Base-by-base conservation (phyloP, 1,140 invertebrate genomes). In the Zaprionus camerounensis region DNA sequence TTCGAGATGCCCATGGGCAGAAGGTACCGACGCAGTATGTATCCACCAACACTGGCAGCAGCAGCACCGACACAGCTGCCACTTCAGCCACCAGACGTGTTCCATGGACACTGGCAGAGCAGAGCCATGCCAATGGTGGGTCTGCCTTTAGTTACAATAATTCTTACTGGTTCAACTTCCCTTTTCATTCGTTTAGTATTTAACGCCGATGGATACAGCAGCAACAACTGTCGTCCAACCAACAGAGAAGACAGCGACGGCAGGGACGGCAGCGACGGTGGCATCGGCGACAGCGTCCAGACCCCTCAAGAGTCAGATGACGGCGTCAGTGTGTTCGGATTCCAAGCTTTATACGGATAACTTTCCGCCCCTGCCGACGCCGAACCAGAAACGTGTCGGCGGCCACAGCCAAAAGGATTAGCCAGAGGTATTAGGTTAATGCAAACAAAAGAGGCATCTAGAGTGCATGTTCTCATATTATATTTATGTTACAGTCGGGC, bases 291-390 rank as follows among this genome's bases (percentile, higher is more conserved):
- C 65, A 20, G 6, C 24, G 20, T 24, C 46, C 22, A 51, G 20
- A 12, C 57, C 56, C 3, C 38, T 26, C 5, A 49, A 36, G 49
- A 15, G 17, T 64, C 59, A 71, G 20, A n/a, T 71, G 53, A 62
- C 55, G 68, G 61, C 59, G 44, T 26, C 61, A 36, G 20, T 61
- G 15, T 44, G 36, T 36, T 20, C 17, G 26, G 69, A 61, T 28
- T 51, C 53, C 11, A 72, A 64, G 11, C 41, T 61, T 11, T 76
- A 80, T 44, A 68, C 41, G 15, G 46, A 49, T 20, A 68, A 80
- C 28, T 80, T 80, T 73, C 78, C 78, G 11, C 78, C 78, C 3
- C 24, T 80, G 11, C 78, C 78, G 24, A 61, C 36, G 9, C 78
- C 78, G 17, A 71, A 76, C 69, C 71, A 69, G n/a, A 69, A 62